These are phyloP conservation scores for Aethina tumida DNA, from an alignment of 1,140 invertebrate species.

Conservation along the genomic window DNA sequence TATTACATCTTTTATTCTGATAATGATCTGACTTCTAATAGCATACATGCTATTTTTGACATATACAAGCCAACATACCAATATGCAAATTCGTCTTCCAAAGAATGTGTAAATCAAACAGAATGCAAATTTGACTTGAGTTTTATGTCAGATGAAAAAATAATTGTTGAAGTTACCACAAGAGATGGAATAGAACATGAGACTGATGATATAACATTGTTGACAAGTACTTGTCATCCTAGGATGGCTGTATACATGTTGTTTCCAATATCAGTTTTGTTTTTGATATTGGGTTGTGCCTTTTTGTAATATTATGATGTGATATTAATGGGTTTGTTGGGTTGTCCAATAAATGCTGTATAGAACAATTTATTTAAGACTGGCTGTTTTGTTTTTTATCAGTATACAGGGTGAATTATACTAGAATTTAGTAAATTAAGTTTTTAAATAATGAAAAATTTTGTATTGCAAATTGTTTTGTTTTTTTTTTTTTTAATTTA, in stretches of 20 bases:
- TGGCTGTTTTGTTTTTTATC: too few relatives aligned
- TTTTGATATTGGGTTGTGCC: slow-evolving; percentile 65
- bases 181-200: slow-evolving; percentile 65
- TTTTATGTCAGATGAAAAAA: slow-evolving; percentile 60
- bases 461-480: too few relatives aligned
- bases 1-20: slow-evolving; percentile 83
- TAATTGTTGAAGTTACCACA: slow-evolving; percentile 72
- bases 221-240: slow-evolving; percentile 66
- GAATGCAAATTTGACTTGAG: slow-evolving; percentile 59
- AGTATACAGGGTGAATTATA: too few relatives aligned
- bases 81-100: slow-evolving; percentile 59
- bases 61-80: slow-evolving; percentile 73
- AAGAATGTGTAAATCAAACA: slow-evolving; percentile 62
- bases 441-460: too few relatives aligned
- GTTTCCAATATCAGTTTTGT: slow-evolving; percentile 63
- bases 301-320: slow-evolving; percentile 49
- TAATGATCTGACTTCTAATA: slow-evolving; percentile 65
- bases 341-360: too few relatives aligned
- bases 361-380: too few relatives aligned
- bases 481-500: too few relatives aligned
- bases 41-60: slow-evolving; percentile 72
- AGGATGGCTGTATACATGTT: slow-evolving; percentile 65
- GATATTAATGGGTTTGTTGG: too few relatives aligned
- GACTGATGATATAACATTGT: slow-evolving; percentile 55
- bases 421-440: too few relatives aligned